These are phyloP conservation scores for Semicossyphus pulcher DNA, from an alignment of 2,113 vertebrate species.

Conservation along the genomic window DNA sequence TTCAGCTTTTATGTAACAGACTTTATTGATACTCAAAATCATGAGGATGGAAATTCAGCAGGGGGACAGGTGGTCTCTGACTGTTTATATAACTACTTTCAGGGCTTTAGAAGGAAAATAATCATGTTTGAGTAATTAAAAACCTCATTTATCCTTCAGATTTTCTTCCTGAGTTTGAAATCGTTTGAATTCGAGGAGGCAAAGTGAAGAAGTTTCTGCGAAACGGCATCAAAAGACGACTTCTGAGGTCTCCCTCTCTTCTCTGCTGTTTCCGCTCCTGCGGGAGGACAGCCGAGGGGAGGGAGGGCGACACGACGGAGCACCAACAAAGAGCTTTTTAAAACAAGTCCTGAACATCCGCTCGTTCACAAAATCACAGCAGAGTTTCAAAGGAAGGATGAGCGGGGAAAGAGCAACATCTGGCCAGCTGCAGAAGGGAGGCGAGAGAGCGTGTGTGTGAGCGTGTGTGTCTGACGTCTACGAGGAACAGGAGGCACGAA, in stretches of 20 bases:
- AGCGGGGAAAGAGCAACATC: conserved; percentile 1
- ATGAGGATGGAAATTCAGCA: conserved; percentile 23
- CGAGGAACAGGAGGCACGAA: too few species aligned
- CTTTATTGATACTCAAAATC: conserved; percentile 37
- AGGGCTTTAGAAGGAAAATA: not conserved
- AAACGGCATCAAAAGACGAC: not conserved
- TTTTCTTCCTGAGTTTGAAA: too few species aligned
- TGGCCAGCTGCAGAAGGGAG: conserved; percentile 36
- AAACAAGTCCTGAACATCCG: conserved; percentile 40
- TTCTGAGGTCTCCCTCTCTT: not conserved
- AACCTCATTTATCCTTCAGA: too few species aligned
- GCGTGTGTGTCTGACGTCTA: not conserved
- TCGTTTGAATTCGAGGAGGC: not conserved
- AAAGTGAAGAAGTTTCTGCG: not conserved
- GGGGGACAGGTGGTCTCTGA: not conserved
- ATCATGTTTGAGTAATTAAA: not conserved
- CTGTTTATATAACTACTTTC: not conserved
- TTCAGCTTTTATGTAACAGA: conserved; percentile 54
- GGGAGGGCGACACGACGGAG: conserved; percentile 4
- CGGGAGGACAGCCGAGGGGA: not conserved
- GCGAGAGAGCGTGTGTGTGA: not conserved
- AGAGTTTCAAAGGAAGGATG: conserved; percentile 17
- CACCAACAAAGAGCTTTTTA: conserved; percentile 12
- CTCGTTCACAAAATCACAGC: conserved; percentile 14
- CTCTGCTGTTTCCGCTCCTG: conserved; percentile 6